Evolutionary conservation across 2,113 vertebrate genomes (phyloP).

Genomic region (Gracilinanus agilis): DNA sequence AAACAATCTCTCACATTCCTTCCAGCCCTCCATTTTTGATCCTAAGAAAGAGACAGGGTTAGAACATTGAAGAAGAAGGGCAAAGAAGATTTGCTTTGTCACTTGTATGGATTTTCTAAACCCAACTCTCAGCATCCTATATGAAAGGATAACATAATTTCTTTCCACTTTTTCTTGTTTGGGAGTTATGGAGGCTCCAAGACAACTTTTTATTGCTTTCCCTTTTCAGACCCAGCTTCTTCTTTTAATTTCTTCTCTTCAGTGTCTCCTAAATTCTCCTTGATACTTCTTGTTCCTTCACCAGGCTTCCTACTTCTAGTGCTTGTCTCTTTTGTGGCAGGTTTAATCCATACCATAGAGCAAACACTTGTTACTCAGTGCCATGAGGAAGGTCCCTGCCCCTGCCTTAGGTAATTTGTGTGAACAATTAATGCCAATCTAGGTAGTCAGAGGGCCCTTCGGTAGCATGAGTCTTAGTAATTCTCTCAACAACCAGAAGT

Average conservation of each 20-base stretch:
- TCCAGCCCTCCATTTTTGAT: not conserved
- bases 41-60: not conserved
- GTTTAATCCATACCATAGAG: not conserved
- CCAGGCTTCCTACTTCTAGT: not conserved
- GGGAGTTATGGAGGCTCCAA: not conserved
- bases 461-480: not conserved
- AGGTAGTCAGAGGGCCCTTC: not conserved
- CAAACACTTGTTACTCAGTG: not conserved
- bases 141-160: not conserved
- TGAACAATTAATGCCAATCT: not conserved
- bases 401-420: not conserved
- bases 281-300: not conserved
- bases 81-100: not conserved
- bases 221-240: constrained; percentile 18
- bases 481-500: not conserved
- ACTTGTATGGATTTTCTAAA: not conserved
- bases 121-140: not conserved
- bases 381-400: not conserved
- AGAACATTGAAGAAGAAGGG: not conserved
- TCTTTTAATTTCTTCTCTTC: not conserved
- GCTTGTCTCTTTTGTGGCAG: not conserved
- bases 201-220: not conserved
- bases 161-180: not conserved
- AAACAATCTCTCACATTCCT: not conserved
- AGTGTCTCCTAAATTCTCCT: not conserved